phyloP scores from a whole-genome alignment of 2,888 invertebrate species.

The Tenthredo distinguenda region DNA sequence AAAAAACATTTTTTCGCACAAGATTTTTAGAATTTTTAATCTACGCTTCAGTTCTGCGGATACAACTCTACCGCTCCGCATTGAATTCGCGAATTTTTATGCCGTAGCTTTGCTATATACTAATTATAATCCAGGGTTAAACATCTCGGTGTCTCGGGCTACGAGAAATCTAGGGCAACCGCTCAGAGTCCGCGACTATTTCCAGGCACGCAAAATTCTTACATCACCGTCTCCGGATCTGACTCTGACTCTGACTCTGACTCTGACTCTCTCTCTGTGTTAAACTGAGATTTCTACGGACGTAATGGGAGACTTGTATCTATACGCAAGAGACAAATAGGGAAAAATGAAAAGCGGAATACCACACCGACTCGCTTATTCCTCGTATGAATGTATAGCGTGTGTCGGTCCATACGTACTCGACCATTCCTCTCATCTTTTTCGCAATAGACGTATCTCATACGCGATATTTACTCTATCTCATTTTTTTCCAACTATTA shows the following conservation, averaged over 20 bases:
- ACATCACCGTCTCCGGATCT: neutral
- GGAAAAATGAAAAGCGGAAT: neutral
- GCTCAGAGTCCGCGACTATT: slow-evolving; percentile 41
- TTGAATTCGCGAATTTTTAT: neutral
- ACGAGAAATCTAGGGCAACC: slow-evolving; percentile 34
- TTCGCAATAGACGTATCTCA: neutral
- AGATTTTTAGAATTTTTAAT: neutral
- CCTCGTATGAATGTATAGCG: neutral
- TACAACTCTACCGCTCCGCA: neutral
- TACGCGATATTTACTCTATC: neutral
- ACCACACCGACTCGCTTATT: neutral
- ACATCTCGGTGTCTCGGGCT: slow-evolving; percentile 13
- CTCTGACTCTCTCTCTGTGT: neutral
- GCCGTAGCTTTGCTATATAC: neutral
- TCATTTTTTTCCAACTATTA: neutral
- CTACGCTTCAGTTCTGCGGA: neutral
- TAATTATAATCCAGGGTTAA: slow-evolving; percentile 40
- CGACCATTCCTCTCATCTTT: neutral
- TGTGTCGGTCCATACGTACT: neutral
- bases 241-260: neutral
- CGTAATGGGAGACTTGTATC: neutral
- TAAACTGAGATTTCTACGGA: neutral
- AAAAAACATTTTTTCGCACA: neutral
- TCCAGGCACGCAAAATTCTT: slow-evolving; percentile 44
- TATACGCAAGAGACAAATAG: neutral